A percentile compares a stretch with the other conserved stretches of the same genome.
These are phyloP conservation scores for Cephus sareptanus DNA, from an alignment of 2,888 invertebrate genomes.

Conservation along the genomic window DNA sequence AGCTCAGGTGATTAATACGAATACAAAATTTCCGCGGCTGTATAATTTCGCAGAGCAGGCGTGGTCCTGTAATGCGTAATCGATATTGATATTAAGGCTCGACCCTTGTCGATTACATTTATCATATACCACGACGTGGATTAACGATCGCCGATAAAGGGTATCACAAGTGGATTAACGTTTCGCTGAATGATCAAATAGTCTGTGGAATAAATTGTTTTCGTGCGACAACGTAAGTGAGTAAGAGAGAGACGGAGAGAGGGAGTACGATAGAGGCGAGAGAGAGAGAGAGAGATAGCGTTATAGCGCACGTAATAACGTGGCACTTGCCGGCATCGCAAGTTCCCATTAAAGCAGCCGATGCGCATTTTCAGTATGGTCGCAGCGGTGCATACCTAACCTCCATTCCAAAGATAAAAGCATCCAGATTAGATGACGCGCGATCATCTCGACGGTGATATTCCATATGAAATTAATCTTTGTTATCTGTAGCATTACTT, in stretches of 20 bases:
- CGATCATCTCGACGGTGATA: background rate
- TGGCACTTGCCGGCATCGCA: background rate
- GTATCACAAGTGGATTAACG: background rate
- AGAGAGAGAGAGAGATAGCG: background rate
- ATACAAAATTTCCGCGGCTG: background rate
- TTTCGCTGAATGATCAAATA: background rate
- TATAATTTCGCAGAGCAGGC: background rate
- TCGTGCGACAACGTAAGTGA: background rate
- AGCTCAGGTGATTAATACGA: background rate
- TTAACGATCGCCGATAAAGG: background rate
- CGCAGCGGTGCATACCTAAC: too few species aligned
- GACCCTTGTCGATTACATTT: background rate
- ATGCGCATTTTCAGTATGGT: background rate
- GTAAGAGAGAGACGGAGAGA: background rate
- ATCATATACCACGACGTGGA: background rate
- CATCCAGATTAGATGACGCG: background rate
- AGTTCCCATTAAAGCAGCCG: background rate
- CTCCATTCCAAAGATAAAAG: background rate
- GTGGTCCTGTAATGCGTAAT: background rate
- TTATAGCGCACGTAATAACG: background rate
- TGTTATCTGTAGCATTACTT: background rate
- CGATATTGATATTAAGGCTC: background rate
- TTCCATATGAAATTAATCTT: background rate
- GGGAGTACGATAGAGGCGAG: too few species aligned
- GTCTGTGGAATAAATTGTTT: background rate